Conservation (phyloP, 2,888 invertebrate species). For the Anaspis maculata region DNA sequence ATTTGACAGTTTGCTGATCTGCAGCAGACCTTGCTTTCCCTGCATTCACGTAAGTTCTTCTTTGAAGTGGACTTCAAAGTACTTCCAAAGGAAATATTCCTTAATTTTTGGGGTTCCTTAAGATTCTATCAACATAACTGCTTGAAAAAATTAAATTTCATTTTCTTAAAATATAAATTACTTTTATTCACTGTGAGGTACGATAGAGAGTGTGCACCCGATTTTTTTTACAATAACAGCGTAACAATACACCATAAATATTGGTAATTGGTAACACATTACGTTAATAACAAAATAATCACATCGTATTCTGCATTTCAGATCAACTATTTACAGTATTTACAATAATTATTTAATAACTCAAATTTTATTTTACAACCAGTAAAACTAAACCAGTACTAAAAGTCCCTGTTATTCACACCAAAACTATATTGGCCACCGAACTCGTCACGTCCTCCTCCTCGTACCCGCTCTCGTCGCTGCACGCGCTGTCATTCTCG, state of each 20-base stretch:
- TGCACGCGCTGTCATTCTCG: constrained; percentile 66
- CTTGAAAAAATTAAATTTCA: too few species aligned
- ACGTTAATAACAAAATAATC: constrained; percentile 12
- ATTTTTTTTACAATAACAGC: too few species aligned
- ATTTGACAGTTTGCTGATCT: too few species aligned
- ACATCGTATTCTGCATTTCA: constrained; percentile 14
- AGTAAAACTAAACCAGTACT: constrained; percentile 11
- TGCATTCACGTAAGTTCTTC: too few species aligned
- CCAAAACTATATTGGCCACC: constrained; percentile 37
- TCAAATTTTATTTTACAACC: constrained; percentile 7
- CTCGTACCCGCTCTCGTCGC: constrained; percentile 87
- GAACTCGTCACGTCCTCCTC: constrained; percentile 53
- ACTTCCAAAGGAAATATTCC: too few species aligned
- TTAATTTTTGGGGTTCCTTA: too few species aligned
- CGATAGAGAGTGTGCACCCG: too few species aligned
- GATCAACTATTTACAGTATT: constrained; percentile 12
- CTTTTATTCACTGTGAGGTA: too few species aligned
- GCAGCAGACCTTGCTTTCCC: too few species aligned
- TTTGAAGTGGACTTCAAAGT: too few species aligned
- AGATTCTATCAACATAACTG: too few species aligned
- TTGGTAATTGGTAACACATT: constrained; percentile 17
- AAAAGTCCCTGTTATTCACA: constrained; percentile 13
- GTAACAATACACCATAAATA: constrained; percentile 15
- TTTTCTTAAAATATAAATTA: too few species aligned
- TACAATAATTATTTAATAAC: constrained; percentile 9